A percentile compares a stretch with the other conserved stretches of the same genome.
These are phyloP conservation scores for Icerya purchasi DNA, from an alignment of 2,888 invertebrate genomes.

Conservation along the genomic window DNA sequence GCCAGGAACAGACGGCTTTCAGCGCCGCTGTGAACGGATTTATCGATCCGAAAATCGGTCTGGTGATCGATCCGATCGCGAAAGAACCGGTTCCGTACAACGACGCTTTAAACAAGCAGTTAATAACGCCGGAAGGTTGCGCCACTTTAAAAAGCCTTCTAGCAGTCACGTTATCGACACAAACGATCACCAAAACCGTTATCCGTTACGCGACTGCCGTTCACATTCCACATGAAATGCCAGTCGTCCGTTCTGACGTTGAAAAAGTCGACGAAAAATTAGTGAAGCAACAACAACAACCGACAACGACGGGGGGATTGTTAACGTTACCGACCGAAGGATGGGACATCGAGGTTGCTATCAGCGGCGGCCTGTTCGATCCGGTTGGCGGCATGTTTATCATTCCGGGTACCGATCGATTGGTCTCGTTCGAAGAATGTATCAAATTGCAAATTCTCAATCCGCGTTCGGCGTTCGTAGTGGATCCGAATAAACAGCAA, in stretches of 20 bases:
- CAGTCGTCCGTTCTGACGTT: background rate
- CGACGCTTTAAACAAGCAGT: conserved; percentile 61
- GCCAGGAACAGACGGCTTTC: conserved; percentile 56
- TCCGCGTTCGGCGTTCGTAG: conserved; percentile 54
- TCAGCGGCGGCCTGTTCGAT: conserved; percentile 59
- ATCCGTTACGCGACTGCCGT: conserved; percentile 8
- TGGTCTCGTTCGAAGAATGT: conserved; percentile 69
- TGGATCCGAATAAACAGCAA: conserved; percentile 58
- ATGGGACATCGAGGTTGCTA: conserved; percentile 63
- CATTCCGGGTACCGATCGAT: conserved; percentile 65
- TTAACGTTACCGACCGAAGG: conserved; percentile 64
- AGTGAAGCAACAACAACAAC: background rate
- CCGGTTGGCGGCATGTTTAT: conserved; percentile 61
- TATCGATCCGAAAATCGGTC: conserved; percentile 71
- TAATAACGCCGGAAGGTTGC: conserved; percentile 72
- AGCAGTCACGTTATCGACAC: conserved; percentile 69
- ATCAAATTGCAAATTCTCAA: conserved; percentile 67
- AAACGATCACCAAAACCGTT: conserved; percentile 66
- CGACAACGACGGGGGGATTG: background rate
- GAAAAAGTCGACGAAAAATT: background rate
- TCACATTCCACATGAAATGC: background rate
- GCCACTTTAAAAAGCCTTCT: conserved; percentile 61
- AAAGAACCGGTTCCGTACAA: conserved; percentile 45
- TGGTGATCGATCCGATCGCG: conserved; percentile 48
- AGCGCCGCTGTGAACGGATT: conserved; percentile 70